Evolutionary conservation across 2,888 invertebrate species (phyloP).

Genomic region (Tetragonisca angustula): DNA sequence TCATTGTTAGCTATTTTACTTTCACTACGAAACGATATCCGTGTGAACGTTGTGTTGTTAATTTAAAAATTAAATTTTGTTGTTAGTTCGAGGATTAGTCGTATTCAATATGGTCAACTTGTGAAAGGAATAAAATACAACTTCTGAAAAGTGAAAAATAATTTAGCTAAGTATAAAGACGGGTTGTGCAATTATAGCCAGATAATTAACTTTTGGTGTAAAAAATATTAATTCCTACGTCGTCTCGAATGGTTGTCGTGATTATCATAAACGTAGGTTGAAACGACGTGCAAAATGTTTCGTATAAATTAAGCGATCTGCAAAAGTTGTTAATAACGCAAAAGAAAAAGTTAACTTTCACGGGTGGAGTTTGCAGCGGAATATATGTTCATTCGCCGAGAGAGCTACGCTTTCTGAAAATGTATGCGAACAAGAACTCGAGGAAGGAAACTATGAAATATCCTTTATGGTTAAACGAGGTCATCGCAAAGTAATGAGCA

Average conservation of each 20-base stretch:
- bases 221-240: too few species aligned
- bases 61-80: too few species aligned
- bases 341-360: background rate
- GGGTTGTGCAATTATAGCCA: too few species aligned
- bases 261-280: background rate
- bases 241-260: background rate
- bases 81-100: too few species aligned
- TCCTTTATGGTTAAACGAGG: conserved; percentile 56
- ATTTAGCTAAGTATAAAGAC: too few species aligned
- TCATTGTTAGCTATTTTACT: too few species aligned
- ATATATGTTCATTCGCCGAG: background rate
- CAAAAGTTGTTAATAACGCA: background rate
- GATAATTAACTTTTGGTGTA: too few species aligned
- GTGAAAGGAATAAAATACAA: too few species aligned
- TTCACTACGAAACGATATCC: too few species aligned
- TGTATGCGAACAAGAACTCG: conserved; percentile 36
- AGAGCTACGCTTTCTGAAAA: conserved; percentile 28
- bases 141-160: too few species aligned
- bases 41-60: too few species aligned
- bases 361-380: background rate
- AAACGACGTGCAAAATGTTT: background rate
- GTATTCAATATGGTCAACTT: too few species aligned
- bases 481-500: conserved; percentile 54
- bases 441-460: conserved; percentile 41
- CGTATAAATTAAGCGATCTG: background rate